phyloP scores from a whole-genome alignment of 2,888 invertebrate genomes.

The Fragum sueziense region DNA sequence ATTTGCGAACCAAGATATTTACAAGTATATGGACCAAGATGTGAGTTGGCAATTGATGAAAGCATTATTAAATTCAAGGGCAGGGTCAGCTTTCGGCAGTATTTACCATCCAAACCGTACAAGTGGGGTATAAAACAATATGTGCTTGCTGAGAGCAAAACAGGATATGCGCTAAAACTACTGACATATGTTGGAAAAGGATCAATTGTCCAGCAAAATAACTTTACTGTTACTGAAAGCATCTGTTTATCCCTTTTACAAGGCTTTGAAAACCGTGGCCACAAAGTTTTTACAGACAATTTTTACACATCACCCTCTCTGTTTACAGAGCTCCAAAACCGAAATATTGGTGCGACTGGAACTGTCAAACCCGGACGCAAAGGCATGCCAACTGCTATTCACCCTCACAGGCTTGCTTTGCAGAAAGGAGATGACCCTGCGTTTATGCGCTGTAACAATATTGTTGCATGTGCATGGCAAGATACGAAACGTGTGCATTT shows the following conservation, averaged over 20 bases:
- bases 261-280: conserved; percentile 24
- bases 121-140: too few relatives aligned
- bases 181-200: conserved; percentile 23
- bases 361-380: conserved; percentile 30
- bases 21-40: too few relatives aligned
- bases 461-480: background rate
- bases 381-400: conserved; percentile 22
- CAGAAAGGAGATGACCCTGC: conserved; percentile 12
- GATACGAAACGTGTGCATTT: conserved; percentile 14
- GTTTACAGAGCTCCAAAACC: conserved; percentile 23
- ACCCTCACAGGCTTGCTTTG: background rate
- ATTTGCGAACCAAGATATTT: too few relatives aligned
- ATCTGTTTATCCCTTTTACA: background rate
- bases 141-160: conserved; percentile 22
- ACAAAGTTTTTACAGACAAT: conserved; percentile 34
- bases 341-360: conserved; percentile 36
- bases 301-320: conserved; percentile 28
- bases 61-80: too few relatives aligned
- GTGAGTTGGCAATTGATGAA: too few relatives aligned
- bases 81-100: too few relatives aligned
- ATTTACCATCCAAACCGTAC: too few relatives aligned
- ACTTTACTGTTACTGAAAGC: conserved; percentile 30
- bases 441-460: background rate
- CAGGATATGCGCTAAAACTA: conserved; percentile 27
- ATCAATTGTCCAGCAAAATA: background rate